Conservation (phyloP, 2,888 invertebrate species). For the Tetheella fluctuosa region DNA sequence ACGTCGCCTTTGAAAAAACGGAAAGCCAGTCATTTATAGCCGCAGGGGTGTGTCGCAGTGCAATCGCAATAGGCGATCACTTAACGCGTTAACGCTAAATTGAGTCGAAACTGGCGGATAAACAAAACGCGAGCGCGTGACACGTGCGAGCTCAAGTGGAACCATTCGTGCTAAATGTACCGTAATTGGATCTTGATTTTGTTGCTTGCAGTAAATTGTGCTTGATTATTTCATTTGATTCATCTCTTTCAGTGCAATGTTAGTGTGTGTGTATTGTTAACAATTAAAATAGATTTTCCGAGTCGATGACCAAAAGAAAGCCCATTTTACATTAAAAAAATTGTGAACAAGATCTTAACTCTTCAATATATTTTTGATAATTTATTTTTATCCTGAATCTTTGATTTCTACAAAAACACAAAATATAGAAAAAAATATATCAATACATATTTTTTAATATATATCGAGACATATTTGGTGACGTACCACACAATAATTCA, state of each 20-base stretch:
- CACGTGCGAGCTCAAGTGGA: slow-evolving; percentile 65
- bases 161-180: slow-evolving; percentile 74
- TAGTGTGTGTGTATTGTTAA: too few species aligned
- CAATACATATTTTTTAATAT: too few species aligned
- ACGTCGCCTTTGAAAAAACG: slow-evolving; percentile 57
- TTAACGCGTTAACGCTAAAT: slow-evolving; percentile 78
- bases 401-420: neutral
- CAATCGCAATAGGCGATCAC: slow-evolving; percentile 57
- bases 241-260: neutral
- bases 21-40: slow-evolving; percentile 53
- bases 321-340: too few species aligned
- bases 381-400: neutral
- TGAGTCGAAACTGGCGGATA: slow-evolving; percentile 71
- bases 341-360: too few species aligned
- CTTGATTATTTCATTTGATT: slow-evolving; percentile 44
- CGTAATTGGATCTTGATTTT: slow-evolving; percentile 77
- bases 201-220: slow-evolving; percentile 42
- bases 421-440: neutral
- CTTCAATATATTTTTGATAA: too few species aligned
- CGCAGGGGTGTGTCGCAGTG: slow-evolving; percentile 55
- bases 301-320: too few species aligned
- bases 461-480: neutral
- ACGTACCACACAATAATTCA: neutral
- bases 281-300: too few species aligned
- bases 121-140: slow-evolving; percentile 66